Evolutionary conservation across 2,888 invertebrate genomes (phyloP), one percentile per base, ranked within the genome.

Genomic region (Eupithecia subfuscata): DNA sequence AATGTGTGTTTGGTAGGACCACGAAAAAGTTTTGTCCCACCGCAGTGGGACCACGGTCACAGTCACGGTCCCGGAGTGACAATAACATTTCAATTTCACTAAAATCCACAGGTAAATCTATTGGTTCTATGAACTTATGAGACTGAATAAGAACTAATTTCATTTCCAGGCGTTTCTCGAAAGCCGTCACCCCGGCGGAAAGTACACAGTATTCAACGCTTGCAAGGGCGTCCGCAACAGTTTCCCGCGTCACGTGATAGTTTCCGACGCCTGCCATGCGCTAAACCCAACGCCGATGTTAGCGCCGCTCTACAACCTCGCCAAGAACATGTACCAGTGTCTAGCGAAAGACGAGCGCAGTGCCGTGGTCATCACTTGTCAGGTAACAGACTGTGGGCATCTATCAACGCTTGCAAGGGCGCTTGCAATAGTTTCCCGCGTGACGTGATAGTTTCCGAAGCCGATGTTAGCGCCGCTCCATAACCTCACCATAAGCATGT

Each of bases 271-370:
- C 95, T 95, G 84, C 34, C 89, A 89, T 43, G 86, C 91, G 4
- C 96, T 97, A 34, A 95, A 96, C 65, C 96, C 96, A 80, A 97
- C 98, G 1, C 99, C 98, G 0, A 93, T 98, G 68, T 94, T 99
- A 40, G 96, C 97, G 72, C 97, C 97, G 0, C 94, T 98, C 70
- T 98, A 98, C 90, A 97, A 97, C 72, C 94, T 98, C 64, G 97
- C 98, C 85, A 97, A 98, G 85, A 98, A 98, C 88, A 98, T 98
- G 96, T 98, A 98, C 92, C 96, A 97, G 81, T 98, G 97, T 91
- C 95, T 99, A 69, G 96, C 96, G 69, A 97, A 97, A 76, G 98
- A 98, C 87, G 96, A 97, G 16, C 96, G 97, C 82, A 97, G 97
- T 86, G 96, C 98, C 43, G 96, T 97, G 71, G 97, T 98, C 68